A percentile compares a stretch with the other conserved stretches of the same genome.
Conservation (phyloP, 2,797 vertebrate genomes). For the Cossypha dichroa region DNA sequence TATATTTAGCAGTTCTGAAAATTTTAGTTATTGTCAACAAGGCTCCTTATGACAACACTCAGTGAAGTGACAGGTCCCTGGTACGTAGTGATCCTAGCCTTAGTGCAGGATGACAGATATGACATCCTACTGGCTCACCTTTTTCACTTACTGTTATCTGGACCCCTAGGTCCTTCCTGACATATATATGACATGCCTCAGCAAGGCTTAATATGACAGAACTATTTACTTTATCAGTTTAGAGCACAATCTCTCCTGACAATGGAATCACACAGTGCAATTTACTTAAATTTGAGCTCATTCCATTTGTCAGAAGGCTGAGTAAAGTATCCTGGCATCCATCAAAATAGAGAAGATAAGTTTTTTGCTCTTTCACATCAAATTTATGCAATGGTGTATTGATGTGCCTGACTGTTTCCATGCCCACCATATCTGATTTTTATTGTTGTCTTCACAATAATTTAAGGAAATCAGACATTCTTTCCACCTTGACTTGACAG, state of each 20-base stretch:
- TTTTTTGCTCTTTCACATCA: conserved; percentile 70
- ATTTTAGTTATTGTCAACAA: not conserved
- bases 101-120: conserved; percentile 64
- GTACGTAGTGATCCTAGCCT: conserved; percentile 5
- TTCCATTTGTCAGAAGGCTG: conserved; percentile 70
- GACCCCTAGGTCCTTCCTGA: conserved; percentile 66
- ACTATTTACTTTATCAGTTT: conserved; percentile 68
- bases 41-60: conserved; percentile 2
- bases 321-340: conserved; percentile 72
- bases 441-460: conserved; percentile 42
- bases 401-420: conserved; percentile 30
- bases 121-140: conserved; percentile 70
- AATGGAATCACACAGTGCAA: conserved; percentile 62
- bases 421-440: conserved; percentile 15
- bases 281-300: conserved; percentile 50
- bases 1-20: conserved; percentile 1
- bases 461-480: not conserved
- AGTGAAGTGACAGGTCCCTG: conserved; percentile 14
- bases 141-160: conserved; percentile 81
- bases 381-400: conserved; percentile 32
- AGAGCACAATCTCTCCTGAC: conserved; percentile 59
- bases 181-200: conserved; percentile 41
- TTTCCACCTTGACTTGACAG: conserved; percentile 25
- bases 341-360: conserved; percentile 49
- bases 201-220: conserved; percentile 76